Percentiles rank a stretch among this genome's conserved stretches.
phyloP scores from a whole-genome alignment of 2,797 vertebrate genomes.

The Bradypodion pumilum region DNA sequence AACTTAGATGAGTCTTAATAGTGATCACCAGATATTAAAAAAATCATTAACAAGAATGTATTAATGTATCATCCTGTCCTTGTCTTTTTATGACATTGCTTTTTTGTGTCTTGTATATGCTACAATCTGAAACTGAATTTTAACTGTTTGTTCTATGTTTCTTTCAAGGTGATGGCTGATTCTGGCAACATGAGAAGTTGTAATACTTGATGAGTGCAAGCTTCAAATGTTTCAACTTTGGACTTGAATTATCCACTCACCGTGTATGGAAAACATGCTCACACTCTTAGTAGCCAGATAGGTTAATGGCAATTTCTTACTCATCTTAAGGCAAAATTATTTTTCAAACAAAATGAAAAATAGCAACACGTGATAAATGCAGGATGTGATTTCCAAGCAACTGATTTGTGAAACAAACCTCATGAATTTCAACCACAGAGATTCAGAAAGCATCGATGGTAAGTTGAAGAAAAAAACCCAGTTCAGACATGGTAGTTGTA shows the following conservation, averaged over 20 bases:
- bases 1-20: background rate
- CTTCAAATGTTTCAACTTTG: conserved; percentile 15
- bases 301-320: conserved; percentile 63
- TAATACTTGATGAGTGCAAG: conserved; percentile 20
- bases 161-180: conserved; percentile 65
- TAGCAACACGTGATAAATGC: conserved; percentile 52
- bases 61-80: background rate
- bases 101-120: background rate
- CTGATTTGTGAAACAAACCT: conserved; percentile 86
- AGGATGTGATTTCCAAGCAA: conserved; percentile 71
- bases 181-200: conserved; percentile 43
- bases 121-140: background rate
- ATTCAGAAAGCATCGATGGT: conserved; percentile 88
- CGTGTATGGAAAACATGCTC: conserved; percentile 24
- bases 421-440: conserved; percentile 85
- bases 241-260: background rate
- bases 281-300: conserved; percentile 44
- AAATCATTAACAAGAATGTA: background rate
- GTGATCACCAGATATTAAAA: background rate
- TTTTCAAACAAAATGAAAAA: conserved; percentile 66
- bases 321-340: conserved; percentile 65
- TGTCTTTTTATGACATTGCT: background rate
- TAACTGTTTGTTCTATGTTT: conserved; percentile 21
- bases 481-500: background rate
- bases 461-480: conserved; percentile 55